Percentiles rank a stretch among this genome's conserved stretches.
Evolutionary conservation across 2,888 invertebrate genomes (phyloP).

Genomic region (Merodon equestris): DNA sequence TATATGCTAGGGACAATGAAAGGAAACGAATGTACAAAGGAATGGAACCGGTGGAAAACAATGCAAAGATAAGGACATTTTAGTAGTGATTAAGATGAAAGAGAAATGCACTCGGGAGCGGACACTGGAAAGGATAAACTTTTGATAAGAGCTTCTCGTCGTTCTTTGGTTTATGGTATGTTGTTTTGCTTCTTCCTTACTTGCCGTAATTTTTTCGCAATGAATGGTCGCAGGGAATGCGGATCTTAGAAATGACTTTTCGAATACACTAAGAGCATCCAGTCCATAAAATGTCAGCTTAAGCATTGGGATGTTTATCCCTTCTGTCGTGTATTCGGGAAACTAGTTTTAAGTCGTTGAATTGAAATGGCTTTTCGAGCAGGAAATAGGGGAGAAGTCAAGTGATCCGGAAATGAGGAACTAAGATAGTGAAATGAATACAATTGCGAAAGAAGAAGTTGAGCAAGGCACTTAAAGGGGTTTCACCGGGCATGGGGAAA

Average conservation of each 20-base stretch:
- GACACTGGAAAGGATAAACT: constrained; percentile 56
- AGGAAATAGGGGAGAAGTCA: too few relatives aligned
- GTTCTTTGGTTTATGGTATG: constrained; percentile 27
- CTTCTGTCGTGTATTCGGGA: too few relatives aligned
- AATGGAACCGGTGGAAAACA: constrained; percentile 38
- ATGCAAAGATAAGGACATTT: constrained; percentile 61
- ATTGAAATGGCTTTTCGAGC: too few relatives aligned
- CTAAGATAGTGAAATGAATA: too few relatives aligned
- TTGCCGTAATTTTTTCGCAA: too few relatives aligned
- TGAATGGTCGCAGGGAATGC: not conserved
- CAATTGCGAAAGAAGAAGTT: too few relatives aligned
- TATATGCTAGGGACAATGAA: not conserved
- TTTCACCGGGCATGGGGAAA: too few relatives aligned
- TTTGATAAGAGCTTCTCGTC: constrained; percentile 46
- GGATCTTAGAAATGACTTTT: constrained; percentile 4
- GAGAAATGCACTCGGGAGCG: constrained; percentile 58
- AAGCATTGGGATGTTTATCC: too few relatives aligned
- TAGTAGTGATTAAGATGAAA: constrained; percentile 64
- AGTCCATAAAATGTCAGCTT: not conserved
- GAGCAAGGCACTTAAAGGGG: too few relatives aligned
- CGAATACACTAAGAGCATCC: constrained; percentile 1
- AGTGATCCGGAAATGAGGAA: too few relatives aligned
- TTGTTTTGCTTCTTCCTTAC: not conserved
- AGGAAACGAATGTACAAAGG: constrained; percentile 21
- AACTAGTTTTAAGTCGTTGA: too few relatives aligned